A percentile compares a stretch with the other conserved stretches of the same genome.
These are phyloP conservation scores for Mus minutoides DNA, from an alignment of 2,797 vertebrate genomes.

Conservation along the genomic window DNA sequence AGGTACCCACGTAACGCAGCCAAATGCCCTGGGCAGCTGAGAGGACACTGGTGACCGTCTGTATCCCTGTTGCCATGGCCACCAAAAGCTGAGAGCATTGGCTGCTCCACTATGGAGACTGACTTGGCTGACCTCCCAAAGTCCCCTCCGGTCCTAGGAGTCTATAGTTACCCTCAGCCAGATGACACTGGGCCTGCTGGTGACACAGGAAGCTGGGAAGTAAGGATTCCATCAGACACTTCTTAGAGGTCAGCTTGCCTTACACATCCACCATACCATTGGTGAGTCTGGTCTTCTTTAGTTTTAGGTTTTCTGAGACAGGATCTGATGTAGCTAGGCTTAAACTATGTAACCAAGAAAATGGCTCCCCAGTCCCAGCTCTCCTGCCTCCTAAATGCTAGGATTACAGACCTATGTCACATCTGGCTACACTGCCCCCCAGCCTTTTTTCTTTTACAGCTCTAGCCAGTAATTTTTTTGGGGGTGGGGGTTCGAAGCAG, in stretches of 20 bases:
- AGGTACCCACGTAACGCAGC: not conserved
- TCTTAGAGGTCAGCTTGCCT: constrained; percentile 53
- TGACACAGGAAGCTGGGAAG: not conserved
- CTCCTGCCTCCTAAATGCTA: not conserved
- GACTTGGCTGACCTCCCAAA: constrained; percentile 41
- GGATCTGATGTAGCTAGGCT: not conserved
- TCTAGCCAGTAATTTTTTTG: not conserved
- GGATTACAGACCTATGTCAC: not conserved
- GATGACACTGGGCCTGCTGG: constrained; percentile 35
- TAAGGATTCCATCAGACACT: not conserved
- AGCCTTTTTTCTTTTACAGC: not conserved
- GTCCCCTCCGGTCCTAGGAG: constrained; percentile 47
- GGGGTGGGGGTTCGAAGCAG: no score
- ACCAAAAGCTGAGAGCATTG: constrained; percentile 32
- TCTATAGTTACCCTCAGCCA: constrained; percentile 58
- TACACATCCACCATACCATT: not conserved
- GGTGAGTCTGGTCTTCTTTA: no score
- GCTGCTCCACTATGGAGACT: not conserved
- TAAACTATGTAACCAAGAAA: not conserved
- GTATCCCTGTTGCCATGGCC: constrained; percentile 68
- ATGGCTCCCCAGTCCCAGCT: not conserved
- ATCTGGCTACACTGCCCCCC: not conserved
- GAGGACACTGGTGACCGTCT: constrained; percentile 7
- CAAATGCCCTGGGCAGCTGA: constrained; percentile 44
- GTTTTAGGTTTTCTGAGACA: not conserved